phyloP scores from a whole-genome alignment of 2,797 vertebrate genomes.

The Cyprinodon diabolis region DNA sequence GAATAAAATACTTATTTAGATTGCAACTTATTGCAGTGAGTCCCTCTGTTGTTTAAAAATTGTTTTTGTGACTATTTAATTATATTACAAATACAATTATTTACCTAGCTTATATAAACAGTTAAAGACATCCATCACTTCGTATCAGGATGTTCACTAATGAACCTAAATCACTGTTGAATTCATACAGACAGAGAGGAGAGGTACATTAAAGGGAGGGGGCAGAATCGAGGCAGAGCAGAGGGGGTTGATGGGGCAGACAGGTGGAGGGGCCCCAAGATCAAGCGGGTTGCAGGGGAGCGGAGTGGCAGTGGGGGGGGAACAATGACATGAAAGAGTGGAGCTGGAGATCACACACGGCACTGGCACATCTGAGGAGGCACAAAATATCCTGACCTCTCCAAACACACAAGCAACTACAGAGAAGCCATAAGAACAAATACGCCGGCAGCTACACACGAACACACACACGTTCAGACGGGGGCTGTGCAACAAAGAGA shows the following conservation, averaged over 20 bases:
- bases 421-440: slow-evolving; percentile 7
- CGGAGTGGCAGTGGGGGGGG: slow-evolving; percentile 59
- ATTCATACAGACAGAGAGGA: slow-evolving; percentile 9
- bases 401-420: slow-evolving; percentile 28
- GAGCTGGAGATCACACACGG: slow-evolving; percentile 74
- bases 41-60: too few species aligned
- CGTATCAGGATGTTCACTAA: neutral
- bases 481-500: slow-evolving; percentile 61
- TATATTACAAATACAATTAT: too few species aligned
- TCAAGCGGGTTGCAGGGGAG: slow-evolving; percentile 67
- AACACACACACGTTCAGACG: slow-evolving; percentile 23
- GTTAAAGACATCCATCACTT: neutral
- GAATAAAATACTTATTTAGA: too few species aligned
- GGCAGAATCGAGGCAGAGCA: slow-evolving; percentile 9
- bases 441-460: slow-evolving; percentile 2
- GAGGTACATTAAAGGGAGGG: slow-evolving; percentile 4
- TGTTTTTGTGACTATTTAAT: too few species aligned
- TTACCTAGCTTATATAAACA: neutral
- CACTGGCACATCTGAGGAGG: slow-evolving; percentile 74
- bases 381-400: slow-evolving; percentile 76
- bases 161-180: slow-evolving; percentile 8
- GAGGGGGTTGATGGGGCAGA: slow-evolving; percentile 35
- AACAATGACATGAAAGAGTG: slow-evolving; percentile 83
- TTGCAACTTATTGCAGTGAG: too few species aligned
- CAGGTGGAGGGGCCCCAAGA: slow-evolving; percentile 50